Evolutionary conservation across 2,797 vertebrate species (phyloP), one percentile per base, ranked within the genome.

Genomic region (Oryzias dopingdopingensis): DNA sequence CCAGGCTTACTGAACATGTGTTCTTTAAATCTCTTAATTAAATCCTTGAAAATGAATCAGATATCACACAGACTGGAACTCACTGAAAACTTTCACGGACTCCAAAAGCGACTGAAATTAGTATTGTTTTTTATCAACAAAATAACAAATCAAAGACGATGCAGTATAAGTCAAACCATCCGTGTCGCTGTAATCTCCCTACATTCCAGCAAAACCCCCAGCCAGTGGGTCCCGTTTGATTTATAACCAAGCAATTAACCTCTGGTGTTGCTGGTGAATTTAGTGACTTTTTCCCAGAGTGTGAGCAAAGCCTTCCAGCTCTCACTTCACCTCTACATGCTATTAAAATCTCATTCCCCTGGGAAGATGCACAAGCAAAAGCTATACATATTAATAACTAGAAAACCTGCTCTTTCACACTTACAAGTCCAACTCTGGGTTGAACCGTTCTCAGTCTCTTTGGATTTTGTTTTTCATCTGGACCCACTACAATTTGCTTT

Each of bases 181-280:
- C 18, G 29, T 32, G n/a, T 20, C 12, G 22, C 48, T 23, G 8
- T 51, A 55, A 61, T 53, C 68, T 42, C 49, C 48, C 52, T 43
- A 32, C 55, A 59, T 42, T 52, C 49, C 42, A 40, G 26, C 62
- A 61, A 56, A 66, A 55, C 37, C 70, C 26, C 41, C 20, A 60
- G 20, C 52, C 55, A 13, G 45, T 69, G 65, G 61, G 76, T 76
- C 59, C 54, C 40, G 26, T 67, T 44, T 85, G 84, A 85, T 85
- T 83, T 83, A 84, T 71, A 70, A 68, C 75, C 48, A 40, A n/a
- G 59, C 70, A 68, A 76, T 83, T 81, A 84, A 77, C 85, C 81
- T 77, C 76, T 51, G 60, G 70, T 56, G 70, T 65, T 69, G 65
- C 64, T 10, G 61, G 42, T 74, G 74, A 79, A 74, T 77, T 79